A percentile compares a stretch with the other conserved stretches of the same genome.
Conservation (phyloP, 1,140 invertebrate genomes). For the Vollenhovia emeryi region DNA sequence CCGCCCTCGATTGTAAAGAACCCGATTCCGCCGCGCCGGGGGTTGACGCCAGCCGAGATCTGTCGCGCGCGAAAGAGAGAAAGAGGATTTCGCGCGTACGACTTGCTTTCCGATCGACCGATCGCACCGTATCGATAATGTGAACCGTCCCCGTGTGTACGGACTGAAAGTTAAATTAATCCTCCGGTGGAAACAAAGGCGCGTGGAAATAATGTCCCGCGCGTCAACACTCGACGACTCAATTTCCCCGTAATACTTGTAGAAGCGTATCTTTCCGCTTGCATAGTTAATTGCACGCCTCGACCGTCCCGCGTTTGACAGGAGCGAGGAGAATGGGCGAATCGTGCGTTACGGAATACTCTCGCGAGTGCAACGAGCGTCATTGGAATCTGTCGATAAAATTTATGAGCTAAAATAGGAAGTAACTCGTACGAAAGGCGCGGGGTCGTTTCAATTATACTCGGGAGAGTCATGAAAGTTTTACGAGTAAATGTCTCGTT, state of each 20-base stretch:
- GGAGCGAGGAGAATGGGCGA: not conserved
- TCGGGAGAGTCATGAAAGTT: not conserved
- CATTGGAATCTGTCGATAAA: not conserved
- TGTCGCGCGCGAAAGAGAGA: not conserved
- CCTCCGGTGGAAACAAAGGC: not conserved
- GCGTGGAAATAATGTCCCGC: not conserved
- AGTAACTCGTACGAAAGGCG: not conserved
- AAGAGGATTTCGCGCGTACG: not conserved
- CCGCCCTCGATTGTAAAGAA: not conserved
- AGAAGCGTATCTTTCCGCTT: not conserved
- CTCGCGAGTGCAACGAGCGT: not conserved
- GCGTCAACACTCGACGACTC: not conserved
- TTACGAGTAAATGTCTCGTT: slow-evolving; percentile 5
- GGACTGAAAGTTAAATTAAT: slow-evolving; percentile 20
- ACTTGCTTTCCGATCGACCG: not conserved
- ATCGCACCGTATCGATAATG: not conserved
- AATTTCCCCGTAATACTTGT: not conserved
- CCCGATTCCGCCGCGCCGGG: not conserved
- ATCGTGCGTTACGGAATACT: not conserved
- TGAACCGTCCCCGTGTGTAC: not conserved
- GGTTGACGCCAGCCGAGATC: not conserved
- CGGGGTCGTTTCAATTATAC: not conserved
- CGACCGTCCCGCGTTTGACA: not conserved
- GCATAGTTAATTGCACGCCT: not conserved
- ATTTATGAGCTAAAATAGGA: not conserved